Percentiles rank a stretch among this genome's conserved stretches.
Conservation (phyloP, 2,113 vertebrate genomes). For the Indicator maculatus region DNA sequence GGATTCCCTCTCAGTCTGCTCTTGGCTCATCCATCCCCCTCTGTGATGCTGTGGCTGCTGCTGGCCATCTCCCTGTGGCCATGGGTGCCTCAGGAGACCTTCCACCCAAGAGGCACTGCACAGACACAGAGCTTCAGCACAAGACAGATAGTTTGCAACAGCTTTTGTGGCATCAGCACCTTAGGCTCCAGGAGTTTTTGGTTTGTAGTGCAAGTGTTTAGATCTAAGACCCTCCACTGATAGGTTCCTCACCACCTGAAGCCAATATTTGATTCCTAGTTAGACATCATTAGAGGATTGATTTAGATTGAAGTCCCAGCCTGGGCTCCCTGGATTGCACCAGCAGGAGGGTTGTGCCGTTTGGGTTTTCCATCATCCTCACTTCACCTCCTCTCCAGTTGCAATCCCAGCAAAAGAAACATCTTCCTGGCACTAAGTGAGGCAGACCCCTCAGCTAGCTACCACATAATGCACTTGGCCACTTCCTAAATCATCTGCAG, state of each 20-base stretch:
- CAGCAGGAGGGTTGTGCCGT: rapidly evolving
- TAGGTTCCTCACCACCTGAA: neutral
- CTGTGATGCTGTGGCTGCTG: neutral
- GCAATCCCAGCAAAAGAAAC: neutral
- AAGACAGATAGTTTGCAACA: rapidly evolving
- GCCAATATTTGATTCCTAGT: neutral
- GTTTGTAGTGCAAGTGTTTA: neutral
- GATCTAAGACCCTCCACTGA: neutral
- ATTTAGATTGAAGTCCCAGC: neutral
- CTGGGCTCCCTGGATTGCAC: neutral
- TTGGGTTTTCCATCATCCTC: neutral
- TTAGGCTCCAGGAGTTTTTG: neutral
- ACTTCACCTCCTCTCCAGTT: neutral
- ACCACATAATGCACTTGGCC: neutral
- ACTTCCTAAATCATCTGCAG: neutral
- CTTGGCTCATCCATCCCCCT: rapidly evolving
- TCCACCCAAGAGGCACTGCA: neutral
- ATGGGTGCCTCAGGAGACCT: rapidly evolving
- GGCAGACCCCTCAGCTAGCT: neutral
- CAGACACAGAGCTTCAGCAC: rapidly evolving
- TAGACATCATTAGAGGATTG: neutral
- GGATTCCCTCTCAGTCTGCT: too few relatives aligned
- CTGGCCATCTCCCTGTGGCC: neutral
- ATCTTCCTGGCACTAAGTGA: neutral
- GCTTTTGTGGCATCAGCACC: neutral